Evolutionary conservation across 2,888 invertebrate genomes (phyloP).

Genomic region (Taphrorychus bicolor): DNA sequence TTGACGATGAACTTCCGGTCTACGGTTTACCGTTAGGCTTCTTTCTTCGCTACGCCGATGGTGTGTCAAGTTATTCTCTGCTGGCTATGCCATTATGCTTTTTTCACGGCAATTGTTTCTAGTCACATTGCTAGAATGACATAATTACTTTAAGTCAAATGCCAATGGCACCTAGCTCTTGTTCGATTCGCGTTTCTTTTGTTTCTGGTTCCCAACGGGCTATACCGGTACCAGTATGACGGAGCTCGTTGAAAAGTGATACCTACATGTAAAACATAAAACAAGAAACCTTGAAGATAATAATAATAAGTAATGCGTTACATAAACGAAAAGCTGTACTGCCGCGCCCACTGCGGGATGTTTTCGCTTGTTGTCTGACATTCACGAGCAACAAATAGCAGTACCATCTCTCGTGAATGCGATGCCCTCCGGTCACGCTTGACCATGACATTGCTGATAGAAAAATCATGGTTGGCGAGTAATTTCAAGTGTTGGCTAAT

Average conservation of each 20-base stretch:
- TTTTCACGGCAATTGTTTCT: constrained; percentile 20
- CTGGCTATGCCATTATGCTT: constrained; percentile 14
- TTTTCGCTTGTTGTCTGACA: constrained; percentile 16
- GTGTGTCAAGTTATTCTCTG: constrained; percentile 33
- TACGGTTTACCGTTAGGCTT: constrained; percentile 57
- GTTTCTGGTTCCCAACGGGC: neutral
- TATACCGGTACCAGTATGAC: too few species aligned
- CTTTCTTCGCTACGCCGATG: constrained; percentile 42
- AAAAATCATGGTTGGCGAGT: constrained; percentile 25
- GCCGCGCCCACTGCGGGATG: constrained; percentile 24
- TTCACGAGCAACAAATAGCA: constrained; percentile 24
- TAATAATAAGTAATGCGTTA: too few species aligned
- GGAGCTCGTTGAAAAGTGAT: too few species aligned
- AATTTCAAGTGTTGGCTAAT: neutral
- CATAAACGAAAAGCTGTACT: neutral
- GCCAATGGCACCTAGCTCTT: neutral
- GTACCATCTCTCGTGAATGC: constrained; percentile 36
- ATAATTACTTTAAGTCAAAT: neutral
- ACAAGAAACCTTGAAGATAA: neutral
- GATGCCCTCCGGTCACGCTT: constrained; percentile 19
- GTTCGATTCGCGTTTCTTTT: neutral
- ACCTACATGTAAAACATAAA: too few species aligned
- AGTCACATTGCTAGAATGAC: constrained; percentile 6
- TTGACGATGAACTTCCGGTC: constrained; percentile 58
- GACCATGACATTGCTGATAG: constrained; percentile 32